A percentile compares a stretch with the other conserved stretches of the same genome.
Evolutionary conservation across 2,113 vertebrate genomes (phyloP).

Genomic region (Choloepus hoffmanni): DNA sequence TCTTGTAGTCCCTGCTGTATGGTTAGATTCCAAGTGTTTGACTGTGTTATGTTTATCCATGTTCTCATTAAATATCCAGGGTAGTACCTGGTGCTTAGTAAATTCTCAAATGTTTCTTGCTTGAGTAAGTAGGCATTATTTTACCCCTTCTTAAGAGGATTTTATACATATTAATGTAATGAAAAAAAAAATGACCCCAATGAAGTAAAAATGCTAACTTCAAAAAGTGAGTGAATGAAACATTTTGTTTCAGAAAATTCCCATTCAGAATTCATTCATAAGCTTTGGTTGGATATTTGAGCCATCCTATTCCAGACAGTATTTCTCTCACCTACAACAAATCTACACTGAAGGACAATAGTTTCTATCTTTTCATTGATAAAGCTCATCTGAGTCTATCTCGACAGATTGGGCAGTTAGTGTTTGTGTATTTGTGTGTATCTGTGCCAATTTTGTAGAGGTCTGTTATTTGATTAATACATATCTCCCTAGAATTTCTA

Average conservation of each 20-base stretch:
- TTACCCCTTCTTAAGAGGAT: neutral
- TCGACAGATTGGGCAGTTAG: neutral
- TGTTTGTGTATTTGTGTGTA: neutral
- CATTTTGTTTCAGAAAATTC: constrained; percentile 22
- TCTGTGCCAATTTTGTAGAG: neutral
- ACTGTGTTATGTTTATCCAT: neutral
- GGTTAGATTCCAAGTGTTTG: neutral
- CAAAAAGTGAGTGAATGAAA: constrained; percentile 18
- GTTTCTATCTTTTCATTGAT: constrained; percentile 76
- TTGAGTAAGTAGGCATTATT: neutral
- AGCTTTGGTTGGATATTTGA: constrained; percentile 77
- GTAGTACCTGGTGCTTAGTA: neutral
- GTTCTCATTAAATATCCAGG: neutral
- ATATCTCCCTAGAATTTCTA: neutral
- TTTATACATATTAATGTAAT: neutral
- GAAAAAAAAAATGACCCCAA: neutral
- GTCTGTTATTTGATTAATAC: constrained; percentile 18
- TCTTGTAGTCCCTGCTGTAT: neutral
- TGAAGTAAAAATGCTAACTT: neutral
- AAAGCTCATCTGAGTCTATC: constrained; percentile 70
- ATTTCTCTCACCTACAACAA: constrained; percentile 55
- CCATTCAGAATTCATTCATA: neutral
- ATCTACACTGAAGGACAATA: constrained; percentile 71
- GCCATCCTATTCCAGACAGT: constrained; percentile 51
- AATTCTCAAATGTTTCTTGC: neutral